Percentiles rank a stretch among this genome's conserved stretches.
Conservation (phyloP, 2,888 invertebrate species). For the Andrena bucephala region DNA sequence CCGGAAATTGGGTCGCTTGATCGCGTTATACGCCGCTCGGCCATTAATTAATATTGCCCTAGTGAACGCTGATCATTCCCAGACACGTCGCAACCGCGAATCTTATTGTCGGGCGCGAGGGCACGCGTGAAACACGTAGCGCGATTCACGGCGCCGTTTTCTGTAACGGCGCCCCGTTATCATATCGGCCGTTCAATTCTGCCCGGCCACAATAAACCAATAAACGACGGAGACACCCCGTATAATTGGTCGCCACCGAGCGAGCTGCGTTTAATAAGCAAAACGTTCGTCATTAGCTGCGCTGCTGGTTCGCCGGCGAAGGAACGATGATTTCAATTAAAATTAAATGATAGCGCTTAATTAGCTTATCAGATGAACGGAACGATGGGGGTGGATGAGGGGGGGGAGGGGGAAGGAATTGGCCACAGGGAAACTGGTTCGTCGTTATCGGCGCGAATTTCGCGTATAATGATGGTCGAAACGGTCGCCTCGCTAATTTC, state of each 20-base stretch:
- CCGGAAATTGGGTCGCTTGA: slow-evolving; percentile 40
- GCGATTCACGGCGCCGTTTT: slow-evolving; percentile 15
- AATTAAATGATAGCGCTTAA: slow-evolving; percentile 46
- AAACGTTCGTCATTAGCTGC: slow-evolving; percentile 44
- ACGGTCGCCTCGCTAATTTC: slow-evolving; percentile 7
- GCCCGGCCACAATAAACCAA: slow-evolving; percentile 33
- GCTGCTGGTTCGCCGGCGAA: neutral
- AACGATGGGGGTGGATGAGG: too few species aligned
- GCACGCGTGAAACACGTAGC: neutral
- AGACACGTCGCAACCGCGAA: neutral
- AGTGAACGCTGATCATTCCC: slow-evolving; percentile 15
- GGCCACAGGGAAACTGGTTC: slow-evolving; percentile 27
- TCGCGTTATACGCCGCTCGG: neutral
- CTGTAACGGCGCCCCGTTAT: slow-evolving; percentile 13
- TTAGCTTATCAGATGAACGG: slow-evolving; percentile 35
- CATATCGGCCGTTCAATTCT: slow-evolving; percentile 23
- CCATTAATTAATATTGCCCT: slow-evolving; percentile 41
- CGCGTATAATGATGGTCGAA: slow-evolving; percentile 9
- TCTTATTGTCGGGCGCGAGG: slow-evolving; percentile 13
- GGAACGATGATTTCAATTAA: slow-evolving; percentile 49
- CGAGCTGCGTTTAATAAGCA: slow-evolving; percentile 52
- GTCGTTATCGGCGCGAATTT: slow-evolving; percentile 21
- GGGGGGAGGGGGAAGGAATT: slow-evolving; percentile 1
- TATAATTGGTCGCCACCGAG: slow-evolving; percentile 44
- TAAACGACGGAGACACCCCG: slow-evolving; percentile 37